Evolutionary conservation across 2,888 invertebrate species (phyloP), one percentile per base, ranked within the genome.

Genomic region (Dioctria rufipes): DNA sequence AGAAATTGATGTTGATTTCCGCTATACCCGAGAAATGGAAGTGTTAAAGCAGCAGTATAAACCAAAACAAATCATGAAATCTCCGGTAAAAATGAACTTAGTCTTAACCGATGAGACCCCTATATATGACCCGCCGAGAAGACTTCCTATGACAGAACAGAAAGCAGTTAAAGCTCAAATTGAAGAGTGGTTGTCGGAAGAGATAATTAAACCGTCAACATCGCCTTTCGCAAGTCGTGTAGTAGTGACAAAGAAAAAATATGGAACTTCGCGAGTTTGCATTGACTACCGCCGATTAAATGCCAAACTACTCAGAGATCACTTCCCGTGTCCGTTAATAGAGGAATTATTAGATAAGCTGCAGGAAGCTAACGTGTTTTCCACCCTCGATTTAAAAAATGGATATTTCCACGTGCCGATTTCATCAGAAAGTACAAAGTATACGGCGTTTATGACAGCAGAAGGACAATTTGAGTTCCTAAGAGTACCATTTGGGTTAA

Each of bases 201-300:
- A 85, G 3, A 84, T 88, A 2, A 83, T 87, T 5, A 81, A 83
- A 66, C 85, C 84, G 0, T 85, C 85, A 6, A 66, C 60, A 54
- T 87, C 86, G 0, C 85, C 86, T 3, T 87, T 85, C 71, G 84
- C 86, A 3, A 83, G 82, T 40, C 80, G 58, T 13, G 80, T 83
- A 3, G 83, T 83, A 6, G 71, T 86, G 5, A 84, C 85, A 2
- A 84, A 83, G 25, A 83, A 83, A 75, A 83, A 82, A 49, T 73
- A 82, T 39, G 82, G 79, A 5, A 65, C 39, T 6, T 67, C 46
- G 3, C 51, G 82, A 63, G 6, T 83, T 81, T 89, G 88, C 81
- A 84, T 89, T 0, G 88, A 89, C 80, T 90, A 86, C 81, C 80
- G 89, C 6, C 82, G 83, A 40, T 66, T 89, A 2, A 89, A 89